These are phyloP conservation scores for Drosophila equinoxialis DNA, from an alignment of 1,140 invertebrate species.

Conservation along the genomic window DNA sequence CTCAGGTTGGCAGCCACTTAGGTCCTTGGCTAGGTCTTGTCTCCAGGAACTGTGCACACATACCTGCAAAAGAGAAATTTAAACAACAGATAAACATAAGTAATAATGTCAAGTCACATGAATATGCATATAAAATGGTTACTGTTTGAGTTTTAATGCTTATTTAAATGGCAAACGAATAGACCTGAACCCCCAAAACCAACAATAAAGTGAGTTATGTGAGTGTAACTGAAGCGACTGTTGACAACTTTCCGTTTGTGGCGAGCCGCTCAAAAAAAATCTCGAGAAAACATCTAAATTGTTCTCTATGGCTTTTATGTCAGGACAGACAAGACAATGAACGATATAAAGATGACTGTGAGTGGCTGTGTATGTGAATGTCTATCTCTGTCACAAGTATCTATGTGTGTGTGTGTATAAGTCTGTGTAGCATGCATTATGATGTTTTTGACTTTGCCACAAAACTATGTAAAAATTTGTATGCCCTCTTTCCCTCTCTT, in stretches of 20 bases:
- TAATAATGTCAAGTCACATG: slow-evolving; percentile 70
- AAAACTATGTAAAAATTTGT: slow-evolving; percentile 71
- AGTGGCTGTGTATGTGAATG: slow-evolving; percentile 1
- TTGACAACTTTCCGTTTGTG: slow-evolving; percentile 68
- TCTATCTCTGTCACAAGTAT: slow-evolving; percentile 7
- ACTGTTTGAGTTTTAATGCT: slow-evolving; percentile 41
- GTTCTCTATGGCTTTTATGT: slow-evolving; percentile 78
- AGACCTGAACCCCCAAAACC: slow-evolving; percentile 17
- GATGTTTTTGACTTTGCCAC: slow-evolving; percentile 79
- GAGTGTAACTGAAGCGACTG: slow-evolving; percentile 42
- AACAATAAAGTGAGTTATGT: slow-evolving; percentile 34
- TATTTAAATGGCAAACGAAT: slow-evolving; percentile 80
- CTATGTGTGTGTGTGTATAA: slow-evolving; percentile 10
- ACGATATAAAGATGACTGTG: slow-evolving; percentile 6
- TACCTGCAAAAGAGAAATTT: slow-evolving; percentile 60
- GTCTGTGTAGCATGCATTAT: slow-evolving; percentile 66
- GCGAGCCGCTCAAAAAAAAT: slow-evolving; percentile 75
- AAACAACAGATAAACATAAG: slow-evolving; percentile 66
- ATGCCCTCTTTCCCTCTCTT: not conserved
- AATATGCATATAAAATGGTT: slow-evolving; percentile 57
- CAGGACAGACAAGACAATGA: slow-evolving; percentile 30
- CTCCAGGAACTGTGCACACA: slow-evolving; percentile 13
- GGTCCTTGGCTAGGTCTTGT: slow-evolving; percentile 32
- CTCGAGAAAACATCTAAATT: slow-evolving; percentile 80
- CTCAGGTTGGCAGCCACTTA: slow-evolving; percentile 42